phyloP scores from a whole-genome alignment of 2,888 invertebrate genomes.

The Drosophila mayaguana region DNA sequence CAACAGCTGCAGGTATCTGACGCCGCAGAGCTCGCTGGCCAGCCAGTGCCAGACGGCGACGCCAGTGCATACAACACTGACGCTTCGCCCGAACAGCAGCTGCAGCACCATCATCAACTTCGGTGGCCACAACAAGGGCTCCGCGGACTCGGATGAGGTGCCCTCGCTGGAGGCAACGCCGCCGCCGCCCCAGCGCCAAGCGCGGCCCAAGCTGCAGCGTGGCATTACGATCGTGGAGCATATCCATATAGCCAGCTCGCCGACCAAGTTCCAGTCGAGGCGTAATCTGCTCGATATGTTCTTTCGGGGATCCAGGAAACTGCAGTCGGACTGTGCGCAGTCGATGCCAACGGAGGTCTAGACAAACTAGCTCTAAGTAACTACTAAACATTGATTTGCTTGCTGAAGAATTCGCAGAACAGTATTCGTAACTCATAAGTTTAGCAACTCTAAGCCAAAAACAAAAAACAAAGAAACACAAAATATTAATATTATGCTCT shows the following conservation, averaged over 20 bases:
- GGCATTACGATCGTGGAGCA: conserved; percentile 82
- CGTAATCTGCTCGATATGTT: conserved; percentile 82
- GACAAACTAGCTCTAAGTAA: conserved; percentile 20
- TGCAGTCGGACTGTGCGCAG: conserved; percentile 81
- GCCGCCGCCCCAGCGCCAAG: conserved; percentile 40
- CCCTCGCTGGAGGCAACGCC: conserved; percentile 46
- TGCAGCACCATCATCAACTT: conserved; percentile 82
- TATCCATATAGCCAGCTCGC: conserved; percentile 66
- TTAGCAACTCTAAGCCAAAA: conserved; percentile 54
- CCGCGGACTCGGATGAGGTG: conserved; percentile 63
- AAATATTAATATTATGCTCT: conserved; percentile 52
- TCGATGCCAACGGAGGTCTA: conserved; percentile 83
- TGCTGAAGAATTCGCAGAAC: conserved; percentile 81
- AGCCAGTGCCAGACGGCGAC: conserved; percentile 61
- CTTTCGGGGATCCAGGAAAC: conserved; percentile 84
- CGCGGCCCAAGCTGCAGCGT: conserved; percentile 75
- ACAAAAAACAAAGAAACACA: conserved; percentile 20
- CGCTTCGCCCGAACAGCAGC: conserved; percentile 78
- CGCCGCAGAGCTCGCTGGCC: conserved; percentile 80
- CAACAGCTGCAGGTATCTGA: conserved; percentile 83
- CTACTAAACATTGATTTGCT: conserved; percentile 53
- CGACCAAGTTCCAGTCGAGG: conserved; percentile 68
- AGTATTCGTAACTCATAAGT: conserved; percentile 74
- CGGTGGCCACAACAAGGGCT: conserved; percentile 41
- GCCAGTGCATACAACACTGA: conserved; percentile 65